Percentiles rank a stretch among this genome's conserved stretches.
Conservation (phyloP, 1,140 invertebrate species). For the Micrasema longulum region DNA sequence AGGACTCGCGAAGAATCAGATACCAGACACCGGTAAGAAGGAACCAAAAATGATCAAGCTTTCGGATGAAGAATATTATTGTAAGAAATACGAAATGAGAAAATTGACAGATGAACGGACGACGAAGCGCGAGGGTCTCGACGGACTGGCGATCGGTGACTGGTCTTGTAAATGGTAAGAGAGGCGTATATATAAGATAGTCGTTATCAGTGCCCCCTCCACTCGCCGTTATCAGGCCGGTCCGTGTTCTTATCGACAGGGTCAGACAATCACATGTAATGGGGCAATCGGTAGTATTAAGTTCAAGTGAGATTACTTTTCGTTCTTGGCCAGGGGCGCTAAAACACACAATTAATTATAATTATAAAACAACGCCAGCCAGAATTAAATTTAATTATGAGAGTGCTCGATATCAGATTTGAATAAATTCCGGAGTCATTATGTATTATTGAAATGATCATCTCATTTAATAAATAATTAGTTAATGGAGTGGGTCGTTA, state of each 20-base stretch:
- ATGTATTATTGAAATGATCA: too few species aligned
- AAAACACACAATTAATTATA: not conserved
- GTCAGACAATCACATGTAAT: not conserved
- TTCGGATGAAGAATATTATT: too few species aligned
- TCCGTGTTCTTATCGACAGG: not conserved
- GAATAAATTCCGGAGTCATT: too few species aligned
- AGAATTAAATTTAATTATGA: too few species aligned
- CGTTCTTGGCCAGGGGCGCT: not conserved
- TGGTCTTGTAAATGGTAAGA: too few species aligned
- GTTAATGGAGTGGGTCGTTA: too few species aligned
- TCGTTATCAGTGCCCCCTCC: slow-evolving; percentile 2
- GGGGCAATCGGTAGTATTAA: slow-evolving; percentile 1
- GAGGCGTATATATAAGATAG: slow-evolving; percentile 6
- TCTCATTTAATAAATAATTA: too few species aligned
- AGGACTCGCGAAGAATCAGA: not conserved
- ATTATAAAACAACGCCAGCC: too few species aligned
- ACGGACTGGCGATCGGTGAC: not conserved
- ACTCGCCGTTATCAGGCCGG: not conserved
- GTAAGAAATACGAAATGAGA: too few species aligned
- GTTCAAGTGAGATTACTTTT: not conserved
- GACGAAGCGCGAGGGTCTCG: not conserved
- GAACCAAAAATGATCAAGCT: not conserved
- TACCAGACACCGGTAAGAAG: not conserved
- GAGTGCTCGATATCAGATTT: too few species aligned
- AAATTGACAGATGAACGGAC: not conserved